Evolutionary conservation across 1,140 invertebrate species (phyloP).

Genomic region (Drosophila ironensis): DNA sequence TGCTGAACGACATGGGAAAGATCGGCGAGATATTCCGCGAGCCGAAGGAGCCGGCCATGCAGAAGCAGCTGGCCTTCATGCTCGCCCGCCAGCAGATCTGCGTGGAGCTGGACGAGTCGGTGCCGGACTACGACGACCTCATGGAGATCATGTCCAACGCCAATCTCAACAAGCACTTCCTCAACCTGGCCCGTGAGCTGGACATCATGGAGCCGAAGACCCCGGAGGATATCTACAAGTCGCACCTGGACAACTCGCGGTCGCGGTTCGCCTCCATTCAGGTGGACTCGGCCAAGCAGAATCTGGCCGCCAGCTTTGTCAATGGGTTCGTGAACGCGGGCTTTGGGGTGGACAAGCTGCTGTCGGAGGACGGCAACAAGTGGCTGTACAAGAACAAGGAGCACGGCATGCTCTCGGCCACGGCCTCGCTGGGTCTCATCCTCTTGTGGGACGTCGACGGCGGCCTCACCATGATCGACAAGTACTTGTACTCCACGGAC

Average conservation of each 20-base stretch:
- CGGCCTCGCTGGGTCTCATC: conserved; percentile 96
- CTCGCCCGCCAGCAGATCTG: conserved; percentile 97
- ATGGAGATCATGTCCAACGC: conserved; percentile 98
- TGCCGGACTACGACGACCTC: conserved; percentile 92
- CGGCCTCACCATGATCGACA: conserved; percentile 98
- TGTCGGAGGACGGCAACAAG: conserved; percentile 98
- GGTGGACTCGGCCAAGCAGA: conserved; percentile 97
- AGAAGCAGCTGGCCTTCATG: conserved; percentile 98
- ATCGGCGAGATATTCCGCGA: conserved; percentile 75
- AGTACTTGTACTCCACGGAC: conserved; percentile 98
- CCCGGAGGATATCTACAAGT: conserved; percentile 99
- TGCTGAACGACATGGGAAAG: conserved; percentile 90
- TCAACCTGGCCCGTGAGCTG: conserved; percentile 97
- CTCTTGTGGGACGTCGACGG: conserved; percentile 99
- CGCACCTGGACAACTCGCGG: conserved; percentile 96
- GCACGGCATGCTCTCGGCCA: conserved; percentile 98
- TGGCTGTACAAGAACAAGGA: conserved; percentile 99
- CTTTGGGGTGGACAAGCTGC: conserved; percentile 98
- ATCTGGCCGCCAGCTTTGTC: conserved; percentile 98
- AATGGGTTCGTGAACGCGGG: conserved; percentile 99
- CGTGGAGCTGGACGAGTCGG: conserved; percentile 87
- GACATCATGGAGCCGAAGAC: conserved; percentile 99
- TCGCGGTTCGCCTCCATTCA: conserved; percentile 92
- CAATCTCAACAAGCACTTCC: conserved; percentile 97
- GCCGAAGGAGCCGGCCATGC: conserved; percentile 76